phyloP scores from a whole-genome alignment of 2,113 vertebrate genomes.

The Cepphus grylle region DNA sequence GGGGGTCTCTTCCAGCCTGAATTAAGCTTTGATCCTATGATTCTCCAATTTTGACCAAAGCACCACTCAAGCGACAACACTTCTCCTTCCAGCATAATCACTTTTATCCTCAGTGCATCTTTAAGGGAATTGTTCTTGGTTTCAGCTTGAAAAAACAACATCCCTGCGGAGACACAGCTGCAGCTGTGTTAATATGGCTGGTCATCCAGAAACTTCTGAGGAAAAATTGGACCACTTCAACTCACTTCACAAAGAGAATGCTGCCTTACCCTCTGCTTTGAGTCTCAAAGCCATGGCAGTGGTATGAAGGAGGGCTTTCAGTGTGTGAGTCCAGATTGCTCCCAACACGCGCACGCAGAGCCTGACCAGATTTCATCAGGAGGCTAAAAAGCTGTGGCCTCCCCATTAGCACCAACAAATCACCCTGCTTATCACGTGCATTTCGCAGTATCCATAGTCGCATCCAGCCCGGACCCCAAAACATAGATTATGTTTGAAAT shows the following conservation, averaged over 20 bases:
- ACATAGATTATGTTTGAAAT: not conserved
- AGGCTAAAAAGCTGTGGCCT: not conserved
- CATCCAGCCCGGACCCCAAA: not conserved
- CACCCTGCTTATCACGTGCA: fast-evolving
- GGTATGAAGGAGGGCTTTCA: not conserved
- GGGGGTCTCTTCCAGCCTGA: not conserved
- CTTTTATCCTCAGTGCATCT: constrained; percentile 16
- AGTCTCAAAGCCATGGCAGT: not conserved
- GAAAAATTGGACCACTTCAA: not conserved
- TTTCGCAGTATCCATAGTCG: not conserved
- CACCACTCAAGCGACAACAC: not conserved
- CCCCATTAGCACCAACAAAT: not conserved
- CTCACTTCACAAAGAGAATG: not conserved
- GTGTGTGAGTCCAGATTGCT: not conserved
- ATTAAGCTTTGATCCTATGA: not conserved
- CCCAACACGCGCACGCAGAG: not conserved
- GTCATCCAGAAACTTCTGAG: constrained; percentile 26
- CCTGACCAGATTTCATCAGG: not conserved
- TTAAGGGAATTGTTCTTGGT: constrained; percentile 11
- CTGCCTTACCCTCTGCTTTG: not conserved
- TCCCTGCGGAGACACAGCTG: constrained; percentile 27
- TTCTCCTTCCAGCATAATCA: not conserved
- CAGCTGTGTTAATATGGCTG: not conserved
- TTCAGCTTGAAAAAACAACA: constrained; percentile 3
- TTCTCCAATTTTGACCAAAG: not conserved